Conservation (phyloP, 2,797 vertebrate species). For the Melanotaenia nigrans region DNA sequence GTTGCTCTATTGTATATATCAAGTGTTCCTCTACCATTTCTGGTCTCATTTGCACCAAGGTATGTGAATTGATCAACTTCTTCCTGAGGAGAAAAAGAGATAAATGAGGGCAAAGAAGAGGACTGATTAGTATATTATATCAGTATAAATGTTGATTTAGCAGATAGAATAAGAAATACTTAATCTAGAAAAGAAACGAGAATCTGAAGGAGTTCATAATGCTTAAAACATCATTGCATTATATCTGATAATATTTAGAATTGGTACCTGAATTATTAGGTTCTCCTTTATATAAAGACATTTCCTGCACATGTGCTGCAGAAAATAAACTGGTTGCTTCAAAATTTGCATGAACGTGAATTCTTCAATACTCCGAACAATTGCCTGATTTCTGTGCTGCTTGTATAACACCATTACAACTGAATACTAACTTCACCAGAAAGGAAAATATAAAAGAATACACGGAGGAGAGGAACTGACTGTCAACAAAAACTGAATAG, state of each 20-base stretch:
- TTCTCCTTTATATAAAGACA: neutral
- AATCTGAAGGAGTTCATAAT: neutral
- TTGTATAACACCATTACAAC: neutral
- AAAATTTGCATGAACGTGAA: no score
- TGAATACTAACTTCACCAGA: neutral
- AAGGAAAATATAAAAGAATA: neutral
- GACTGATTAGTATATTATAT: neutral
- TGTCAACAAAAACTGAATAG: constrained; percentile 22
- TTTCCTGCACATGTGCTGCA: neutral
- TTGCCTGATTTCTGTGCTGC: neutral
- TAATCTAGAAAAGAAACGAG: neutral
- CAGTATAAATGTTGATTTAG: neutral
- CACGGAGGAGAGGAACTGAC: constrained; percentile 1
- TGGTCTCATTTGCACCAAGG: no score
- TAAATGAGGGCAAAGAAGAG: neutral
- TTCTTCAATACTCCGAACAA: no score
- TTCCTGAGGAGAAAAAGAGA: no score
- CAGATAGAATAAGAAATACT: neutral
- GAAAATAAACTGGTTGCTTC: no score
- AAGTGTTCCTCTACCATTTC: no score
- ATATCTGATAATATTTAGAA: no score
- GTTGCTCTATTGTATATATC: no score
- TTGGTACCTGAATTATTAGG: no score
- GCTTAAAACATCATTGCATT: no score
- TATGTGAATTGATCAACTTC: no score